A percentile compares a stretch with the other conserved stretches of the same genome.
phyloP scores from a whole-genome alignment of 2,113 vertebrate species.

The Pluvialis apricaria region DNA sequence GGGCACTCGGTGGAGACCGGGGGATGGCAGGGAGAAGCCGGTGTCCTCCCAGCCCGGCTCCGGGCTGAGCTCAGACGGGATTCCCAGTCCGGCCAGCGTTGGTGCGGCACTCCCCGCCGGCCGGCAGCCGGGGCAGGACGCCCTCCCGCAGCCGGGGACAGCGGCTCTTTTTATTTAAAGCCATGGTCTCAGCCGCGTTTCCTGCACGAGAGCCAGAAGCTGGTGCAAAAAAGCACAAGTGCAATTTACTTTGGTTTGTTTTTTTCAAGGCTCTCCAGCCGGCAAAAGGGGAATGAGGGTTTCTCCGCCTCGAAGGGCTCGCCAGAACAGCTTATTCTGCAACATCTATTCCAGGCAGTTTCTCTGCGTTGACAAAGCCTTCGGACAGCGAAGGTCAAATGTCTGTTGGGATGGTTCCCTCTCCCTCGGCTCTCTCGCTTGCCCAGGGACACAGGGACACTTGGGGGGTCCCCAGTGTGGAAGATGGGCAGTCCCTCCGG shows the following conservation, averaged over 20 bases:
- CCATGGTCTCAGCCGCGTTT: not conserved
- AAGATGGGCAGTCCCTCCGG: fast-evolving
- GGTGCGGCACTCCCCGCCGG: fast-evolving
- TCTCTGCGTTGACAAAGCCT: not conserved
- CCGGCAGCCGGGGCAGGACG: not conserved
- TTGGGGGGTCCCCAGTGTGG: fast-evolving
- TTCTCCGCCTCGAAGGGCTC: not conserved
- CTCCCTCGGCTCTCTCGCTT: not conserved
- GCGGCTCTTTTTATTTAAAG: not conserved
- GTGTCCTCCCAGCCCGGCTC: not conserved
- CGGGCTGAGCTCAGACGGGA: not conserved
- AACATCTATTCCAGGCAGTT: not conserved
- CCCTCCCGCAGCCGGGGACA: not conserved
- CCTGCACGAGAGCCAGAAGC: not conserved
- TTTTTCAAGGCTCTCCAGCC: not conserved
- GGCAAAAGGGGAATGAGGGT: not conserved
- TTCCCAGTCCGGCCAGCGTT: not conserved
- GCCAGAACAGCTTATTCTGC: not conserved
- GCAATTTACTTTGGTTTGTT: not conserved
- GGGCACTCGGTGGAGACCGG: not conserved
- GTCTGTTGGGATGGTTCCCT: not conserved
- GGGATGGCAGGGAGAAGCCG: no score
- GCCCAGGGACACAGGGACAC: not conserved
- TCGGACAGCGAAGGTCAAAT: not conserved
- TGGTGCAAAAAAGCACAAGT: not conserved